Evolutionary conservation across 1,140 invertebrate genomes (phyloP).

Genomic region (Cydia amplana): DNA sequence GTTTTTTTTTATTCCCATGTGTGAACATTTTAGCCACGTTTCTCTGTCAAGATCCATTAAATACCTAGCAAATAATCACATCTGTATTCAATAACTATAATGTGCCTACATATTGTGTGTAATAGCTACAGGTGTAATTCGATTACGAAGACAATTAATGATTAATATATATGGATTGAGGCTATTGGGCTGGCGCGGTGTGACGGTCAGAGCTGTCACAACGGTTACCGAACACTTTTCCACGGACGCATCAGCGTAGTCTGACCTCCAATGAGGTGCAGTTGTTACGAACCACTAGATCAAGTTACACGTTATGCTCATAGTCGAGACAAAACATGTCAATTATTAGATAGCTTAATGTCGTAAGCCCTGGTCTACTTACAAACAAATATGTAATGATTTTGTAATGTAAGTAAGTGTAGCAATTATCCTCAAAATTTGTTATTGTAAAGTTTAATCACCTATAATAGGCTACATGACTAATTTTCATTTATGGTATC

Average conservation of each 20-base stretch:
- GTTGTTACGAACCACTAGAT: not conserved
- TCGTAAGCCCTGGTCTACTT: not conserved
- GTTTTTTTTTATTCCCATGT: no score
- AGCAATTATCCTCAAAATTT: no score
- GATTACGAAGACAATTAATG: not conserved
- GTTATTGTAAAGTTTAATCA: no score
- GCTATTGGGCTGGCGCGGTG: not conserved
- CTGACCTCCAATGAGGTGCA: not conserved
- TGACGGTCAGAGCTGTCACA: slow-evolving; percentile 12
- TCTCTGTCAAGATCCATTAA: no score
- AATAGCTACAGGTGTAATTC: not conserved
- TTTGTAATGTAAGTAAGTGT: not conserved
- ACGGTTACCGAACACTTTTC: not conserved
- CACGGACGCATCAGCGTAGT: not conserved
- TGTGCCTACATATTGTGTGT: no score
- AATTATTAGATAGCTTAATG: not conserved
- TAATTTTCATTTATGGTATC: no score
- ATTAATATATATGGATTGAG: not conserved
- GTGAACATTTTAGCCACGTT: no score
- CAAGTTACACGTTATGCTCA: not conserved
- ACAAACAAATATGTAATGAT: not conserved
- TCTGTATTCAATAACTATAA: no score
- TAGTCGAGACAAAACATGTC: slow-evolving; percentile 2
- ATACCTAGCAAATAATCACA: no score
- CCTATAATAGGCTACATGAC: no score